A percentile compares a stretch with the other conserved stretches of the same genome.
These are phyloP conservation scores for Tachina lurida DNA, from an alignment of 2,888 invertebrate species.

Conservation along the genomic window DNA sequence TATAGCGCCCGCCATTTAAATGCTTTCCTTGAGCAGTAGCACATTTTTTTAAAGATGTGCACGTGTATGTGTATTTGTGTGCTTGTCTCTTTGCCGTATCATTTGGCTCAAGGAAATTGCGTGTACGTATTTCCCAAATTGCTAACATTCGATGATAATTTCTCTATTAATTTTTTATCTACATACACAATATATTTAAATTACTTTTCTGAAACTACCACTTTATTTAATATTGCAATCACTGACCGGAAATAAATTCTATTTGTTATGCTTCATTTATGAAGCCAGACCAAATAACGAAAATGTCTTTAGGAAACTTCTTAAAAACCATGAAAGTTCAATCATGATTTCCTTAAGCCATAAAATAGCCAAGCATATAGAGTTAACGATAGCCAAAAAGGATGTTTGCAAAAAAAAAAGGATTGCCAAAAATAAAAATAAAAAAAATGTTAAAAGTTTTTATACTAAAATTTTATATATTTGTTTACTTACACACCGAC, in stretches of 20 bases:
- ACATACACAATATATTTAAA: constrained; percentile 51
- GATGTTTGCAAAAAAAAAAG: constrained; percentile 50
- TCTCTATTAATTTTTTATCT: constrained; percentile 42
- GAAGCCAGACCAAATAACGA: constrained; percentile 43
- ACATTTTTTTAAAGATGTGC: neutral
- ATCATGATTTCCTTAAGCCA: constrained; percentile 67
- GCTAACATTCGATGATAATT: constrained; percentile 24
- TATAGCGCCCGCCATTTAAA: no score
- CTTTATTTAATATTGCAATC: constrained; percentile 68
- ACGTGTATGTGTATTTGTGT: neutral
- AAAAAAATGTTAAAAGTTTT: constrained; percentile 25
- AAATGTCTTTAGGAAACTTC: constrained; percentile 31
- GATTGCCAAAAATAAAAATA: constrained; percentile 30
- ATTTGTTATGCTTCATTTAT: constrained; percentile 71
- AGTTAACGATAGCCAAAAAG: constrained; percentile 54
- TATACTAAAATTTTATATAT: constrained; percentile 69
- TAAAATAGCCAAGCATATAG: constrained; percentile 31
- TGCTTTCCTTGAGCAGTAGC: neutral
- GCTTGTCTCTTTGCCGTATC: neutral
- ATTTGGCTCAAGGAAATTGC: constrained; percentile 4
- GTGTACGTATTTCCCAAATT: constrained; percentile 20
- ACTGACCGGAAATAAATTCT: constrained; percentile 71
- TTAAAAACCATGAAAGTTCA: constrained; percentile 62
- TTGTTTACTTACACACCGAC: constrained; percentile 47
- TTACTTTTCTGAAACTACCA: constrained; percentile 54